Evolutionary conservation across 1,140 invertebrate species (phyloP).

Genomic region (Bombus polaris): DNA sequence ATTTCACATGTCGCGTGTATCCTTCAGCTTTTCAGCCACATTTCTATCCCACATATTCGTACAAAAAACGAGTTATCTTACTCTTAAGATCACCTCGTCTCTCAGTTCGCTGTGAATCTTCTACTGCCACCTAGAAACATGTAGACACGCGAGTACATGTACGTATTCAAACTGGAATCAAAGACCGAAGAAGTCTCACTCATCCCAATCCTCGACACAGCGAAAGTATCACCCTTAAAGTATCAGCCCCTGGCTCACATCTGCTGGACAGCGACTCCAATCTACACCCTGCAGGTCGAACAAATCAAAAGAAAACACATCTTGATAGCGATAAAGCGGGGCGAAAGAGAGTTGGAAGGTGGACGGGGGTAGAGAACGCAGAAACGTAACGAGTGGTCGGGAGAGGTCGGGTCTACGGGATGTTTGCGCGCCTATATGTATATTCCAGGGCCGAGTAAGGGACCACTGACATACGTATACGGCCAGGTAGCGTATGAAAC

Average conservation of each 20-base stretch:
- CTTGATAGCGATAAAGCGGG: constrained; percentile 26
- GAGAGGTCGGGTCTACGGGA: constrained; percentile 44
- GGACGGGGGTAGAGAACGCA: constrained; percentile 7
- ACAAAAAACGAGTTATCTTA: neutral
- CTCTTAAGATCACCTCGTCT: neutral
- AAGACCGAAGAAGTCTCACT: neutral
- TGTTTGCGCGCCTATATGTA: constrained; percentile 48
- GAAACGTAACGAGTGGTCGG: constrained; percentile 27
- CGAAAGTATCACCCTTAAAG: neutral
- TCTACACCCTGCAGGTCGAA: neutral
- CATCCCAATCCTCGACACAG: neutral
- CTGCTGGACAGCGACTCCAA: neutral
- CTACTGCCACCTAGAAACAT: neutral
- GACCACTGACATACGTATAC: constrained; percentile 31
- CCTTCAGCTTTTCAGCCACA: neutral
- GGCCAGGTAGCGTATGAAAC: constrained; percentile 20
- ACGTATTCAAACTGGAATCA: neutral
- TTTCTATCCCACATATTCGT: neutral
- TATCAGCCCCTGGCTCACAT: neutral
- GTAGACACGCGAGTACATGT: neutral
- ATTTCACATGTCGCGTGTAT: neutral
- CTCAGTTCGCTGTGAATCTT: neutral
- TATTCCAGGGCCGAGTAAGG: constrained; percentile 37
- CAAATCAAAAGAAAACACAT: constrained; percentile 12
- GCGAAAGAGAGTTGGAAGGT: neutral